These are phyloP conservation scores for Edolisoma coerulescens DNA, from an alignment of 2,113 vertebrate genomes.

Conservation along the genomic window DNA sequence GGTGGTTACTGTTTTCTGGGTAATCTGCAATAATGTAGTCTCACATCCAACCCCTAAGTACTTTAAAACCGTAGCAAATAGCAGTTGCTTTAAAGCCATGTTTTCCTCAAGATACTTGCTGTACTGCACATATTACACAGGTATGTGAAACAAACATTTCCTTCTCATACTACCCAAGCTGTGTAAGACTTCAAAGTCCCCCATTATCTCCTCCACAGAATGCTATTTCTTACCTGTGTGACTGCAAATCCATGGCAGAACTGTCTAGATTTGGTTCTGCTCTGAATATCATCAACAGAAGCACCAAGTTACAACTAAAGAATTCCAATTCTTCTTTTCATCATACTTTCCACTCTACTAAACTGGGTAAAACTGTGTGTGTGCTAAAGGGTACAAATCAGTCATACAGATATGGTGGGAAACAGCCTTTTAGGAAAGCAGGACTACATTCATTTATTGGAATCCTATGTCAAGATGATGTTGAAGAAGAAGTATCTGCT, in stretches of 20 bases:
- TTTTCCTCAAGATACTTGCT: background rate
- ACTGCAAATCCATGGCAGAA: background rate
- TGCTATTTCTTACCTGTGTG: background rate
- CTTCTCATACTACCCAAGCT: background rate
- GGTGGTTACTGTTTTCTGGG: background rate
- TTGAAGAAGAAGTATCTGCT: background rate
- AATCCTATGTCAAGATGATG: rapidly evolving
- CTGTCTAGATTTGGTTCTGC: background rate
- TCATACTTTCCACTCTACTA: background rate
- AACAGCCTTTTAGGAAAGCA: background rate
- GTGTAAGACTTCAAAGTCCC: background rate
- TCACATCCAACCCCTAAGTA: background rate
- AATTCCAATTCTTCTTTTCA: background rate
- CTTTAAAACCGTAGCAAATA: background rate
- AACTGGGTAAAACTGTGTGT: background rate
- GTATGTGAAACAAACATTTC: background rate
- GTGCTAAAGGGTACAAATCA: background rate
- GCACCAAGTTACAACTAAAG: background rate
- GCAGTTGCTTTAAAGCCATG: background rate
- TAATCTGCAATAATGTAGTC: background rate
- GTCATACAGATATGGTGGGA: background rate
- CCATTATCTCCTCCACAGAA: background rate
- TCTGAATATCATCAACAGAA: background rate
- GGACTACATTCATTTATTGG: background rate
- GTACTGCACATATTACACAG: background rate